Base-by-base conservation (phyloP, 2,113 vertebrate species). In the Butorides virescens region DNA sequence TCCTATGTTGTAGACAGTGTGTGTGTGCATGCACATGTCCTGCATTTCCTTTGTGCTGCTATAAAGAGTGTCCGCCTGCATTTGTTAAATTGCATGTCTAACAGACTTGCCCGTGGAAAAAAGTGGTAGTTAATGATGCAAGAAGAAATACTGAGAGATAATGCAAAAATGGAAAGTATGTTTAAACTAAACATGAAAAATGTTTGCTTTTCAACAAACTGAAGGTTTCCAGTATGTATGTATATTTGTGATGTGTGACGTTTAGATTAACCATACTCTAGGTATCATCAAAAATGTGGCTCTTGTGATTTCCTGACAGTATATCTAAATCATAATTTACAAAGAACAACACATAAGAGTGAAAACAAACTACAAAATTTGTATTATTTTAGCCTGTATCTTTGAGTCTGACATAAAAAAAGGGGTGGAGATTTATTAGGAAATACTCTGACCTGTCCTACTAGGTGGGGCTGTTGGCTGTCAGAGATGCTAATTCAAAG, bases 1-100 rank as follows among this genome's bases (percentile, higher is more conserved):
- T 47, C 29, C 36, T 18, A 2, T 47, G 1, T 14, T 36, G 32
- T 25, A 47, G 58, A 12, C 17, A 18, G 21, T 6, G 11, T 44
- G n/a, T 68, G 22, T 30, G 22, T 30, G 9, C 26, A 15, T 2
- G 7, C 22, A 5, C 3, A 0, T 16, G 8, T 62, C 32, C 32
- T 80, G 9, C 22, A 14, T 59, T 93, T 68, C 49, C 39, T 11
- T 32, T 66, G 49, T n/a, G 37, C 50, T 72, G 25, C 76, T 89
- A 0, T 27, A 30, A 37, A 44, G 34, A 59, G 11, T 19, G 49
- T 7, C 59, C 62, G 52, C 61, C 37, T 71, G 19, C 18, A 8
- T 77, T 77, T 67, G 46, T 63, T 71, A 81, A 82, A 71, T 37
- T 30, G 44, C 17, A 27, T 4, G 12, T 58, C 30, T 78, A 34